Evolutionary conservation across 2,113 vertebrate species (phyloP).

Genomic region (Bothrops jararaca): DNA sequence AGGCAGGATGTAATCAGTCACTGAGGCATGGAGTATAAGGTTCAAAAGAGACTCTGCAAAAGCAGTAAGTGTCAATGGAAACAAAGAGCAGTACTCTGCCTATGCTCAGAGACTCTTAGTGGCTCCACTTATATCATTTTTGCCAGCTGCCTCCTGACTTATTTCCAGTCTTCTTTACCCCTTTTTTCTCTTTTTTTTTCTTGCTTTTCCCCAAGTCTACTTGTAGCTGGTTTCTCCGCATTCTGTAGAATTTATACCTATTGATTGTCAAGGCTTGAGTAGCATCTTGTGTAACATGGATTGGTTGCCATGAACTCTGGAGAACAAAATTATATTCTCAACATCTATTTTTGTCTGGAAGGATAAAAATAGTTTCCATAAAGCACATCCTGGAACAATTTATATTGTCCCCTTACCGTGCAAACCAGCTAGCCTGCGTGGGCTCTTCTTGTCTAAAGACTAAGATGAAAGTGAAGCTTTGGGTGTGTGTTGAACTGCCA

Average conservation of each 20-base stretch:
- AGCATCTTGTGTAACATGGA: not conserved
- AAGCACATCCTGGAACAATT: constrained; percentile 15
- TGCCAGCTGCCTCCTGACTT: not conserved
- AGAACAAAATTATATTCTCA: constrained; percentile 7
- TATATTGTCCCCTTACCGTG: not conserved
- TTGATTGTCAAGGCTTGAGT: not conserved
- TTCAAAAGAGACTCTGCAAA: not conserved
- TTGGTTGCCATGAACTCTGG: constrained; percentile 3
- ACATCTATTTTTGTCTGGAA: constrained; percentile 24
- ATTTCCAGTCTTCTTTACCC: not conserved
- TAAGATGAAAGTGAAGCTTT: not conserved
- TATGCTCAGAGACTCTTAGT: not conserved
- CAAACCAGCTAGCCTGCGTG: not conserved
- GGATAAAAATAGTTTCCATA: constrained; percentile 11
- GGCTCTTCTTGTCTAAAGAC: not conserved
- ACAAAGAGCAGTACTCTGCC: not conserved
- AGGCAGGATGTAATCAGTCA: not conserved
- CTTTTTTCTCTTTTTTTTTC: not conserved
- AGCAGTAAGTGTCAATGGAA: not conserved
- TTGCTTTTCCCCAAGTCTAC: not conserved
- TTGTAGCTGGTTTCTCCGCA: not conserved
- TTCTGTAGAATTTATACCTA: not conserved
- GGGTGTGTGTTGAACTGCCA: not conserved
- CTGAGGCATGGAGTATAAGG: not conserved
- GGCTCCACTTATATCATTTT: not conserved